These are phyloP conservation scores for Formica selysi DNA, from an alignment of 1,140 invertebrate genomes.

Conservation along the genomic window DNA sequence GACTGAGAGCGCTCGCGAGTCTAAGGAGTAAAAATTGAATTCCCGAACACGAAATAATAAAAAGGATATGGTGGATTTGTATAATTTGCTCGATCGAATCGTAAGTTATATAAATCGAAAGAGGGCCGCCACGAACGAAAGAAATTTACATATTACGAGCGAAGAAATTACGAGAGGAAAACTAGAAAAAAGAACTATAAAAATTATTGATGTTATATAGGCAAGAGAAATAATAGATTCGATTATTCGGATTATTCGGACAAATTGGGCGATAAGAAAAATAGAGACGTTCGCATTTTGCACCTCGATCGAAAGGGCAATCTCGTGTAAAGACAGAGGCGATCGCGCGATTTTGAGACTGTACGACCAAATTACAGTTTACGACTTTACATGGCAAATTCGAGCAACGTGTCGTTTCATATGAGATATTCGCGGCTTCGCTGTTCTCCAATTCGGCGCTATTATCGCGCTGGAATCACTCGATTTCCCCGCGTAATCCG, in stretches of 20 bases:
- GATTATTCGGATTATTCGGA: not conserved
- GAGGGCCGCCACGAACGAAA: not conserved
- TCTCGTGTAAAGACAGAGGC: not conserved
- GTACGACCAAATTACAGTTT: conserved; percentile 10
- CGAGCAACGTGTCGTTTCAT: not conserved
- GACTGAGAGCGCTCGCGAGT: not conserved
- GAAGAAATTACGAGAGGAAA: not conserved
- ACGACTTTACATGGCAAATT: conserved; percentile 14
- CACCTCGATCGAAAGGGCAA: not conserved
- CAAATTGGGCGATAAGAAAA: not conserved
- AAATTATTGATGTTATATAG: not conserved
- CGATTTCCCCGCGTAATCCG: conserved; percentile 40
- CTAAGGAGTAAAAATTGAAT: conserved; percentile 24
- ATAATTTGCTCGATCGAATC: conserved; percentile 22
- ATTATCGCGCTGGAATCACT: conserved; percentile 39
- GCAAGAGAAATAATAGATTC: not conserved
- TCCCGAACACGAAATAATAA: not conserved
- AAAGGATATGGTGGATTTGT: not conserved
- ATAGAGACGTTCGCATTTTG: not conserved
- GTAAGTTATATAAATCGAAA: not conserved
- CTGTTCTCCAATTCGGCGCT: not conserved
- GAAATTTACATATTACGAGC: not conserved
- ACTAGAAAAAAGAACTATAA: not conserved
- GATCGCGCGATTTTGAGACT: not conserved
- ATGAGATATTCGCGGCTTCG: conserved; percentile 6